phyloP scores from a whole-genome alignment of 92 coral and sea anemone species.

The Umimayanthus kanabou region DNA sequence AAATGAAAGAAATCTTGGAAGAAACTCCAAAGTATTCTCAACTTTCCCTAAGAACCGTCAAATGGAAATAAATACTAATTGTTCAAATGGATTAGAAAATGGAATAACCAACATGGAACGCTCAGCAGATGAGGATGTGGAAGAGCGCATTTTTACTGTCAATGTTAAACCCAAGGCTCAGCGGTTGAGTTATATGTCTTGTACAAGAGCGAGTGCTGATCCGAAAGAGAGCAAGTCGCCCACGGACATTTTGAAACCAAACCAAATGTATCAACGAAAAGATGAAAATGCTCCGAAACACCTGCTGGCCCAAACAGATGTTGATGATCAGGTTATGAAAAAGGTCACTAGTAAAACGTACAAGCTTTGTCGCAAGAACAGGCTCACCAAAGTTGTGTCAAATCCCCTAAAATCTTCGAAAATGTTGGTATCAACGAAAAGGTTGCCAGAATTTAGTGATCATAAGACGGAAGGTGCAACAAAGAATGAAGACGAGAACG shows the following conservation, averaged over 20 bases:
- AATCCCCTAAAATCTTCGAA: constrained; percentile 47
- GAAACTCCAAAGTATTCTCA: not conserved
- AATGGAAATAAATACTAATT: not conserved
- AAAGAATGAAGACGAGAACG: constrained; percentile 2
- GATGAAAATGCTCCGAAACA: not conserved
- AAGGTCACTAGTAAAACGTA: constrained; percentile 41
- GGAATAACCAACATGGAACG: not conserved
- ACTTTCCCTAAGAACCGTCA: not conserved
- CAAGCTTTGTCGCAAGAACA: constrained; percentile 40
- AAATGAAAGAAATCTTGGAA: not conserved
- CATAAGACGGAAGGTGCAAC: not conserved
- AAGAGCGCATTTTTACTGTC: not conserved
- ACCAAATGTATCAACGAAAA: not conserved
- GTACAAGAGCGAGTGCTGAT: not conserved
- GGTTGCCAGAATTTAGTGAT: constrained; percentile 22
- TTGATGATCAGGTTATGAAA: constrained; percentile 24
- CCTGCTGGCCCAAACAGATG: not conserved
- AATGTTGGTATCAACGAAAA: constrained; percentile 5
- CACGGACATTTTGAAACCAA: not conserved
- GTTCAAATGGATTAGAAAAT: not conserved
- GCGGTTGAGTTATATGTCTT: not conserved
- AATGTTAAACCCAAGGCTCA: not conserved
- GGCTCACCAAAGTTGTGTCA: constrained; percentile 33
- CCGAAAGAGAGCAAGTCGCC: not conserved
- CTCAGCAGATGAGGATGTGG: not conserved